Percentiles rank a stretch among this genome's conserved stretches.
These are phyloP conservation scores for Dolichomitus sp. DNA, from an alignment of 2,888 invertebrate species.

Conservation along the genomic window DNA sequence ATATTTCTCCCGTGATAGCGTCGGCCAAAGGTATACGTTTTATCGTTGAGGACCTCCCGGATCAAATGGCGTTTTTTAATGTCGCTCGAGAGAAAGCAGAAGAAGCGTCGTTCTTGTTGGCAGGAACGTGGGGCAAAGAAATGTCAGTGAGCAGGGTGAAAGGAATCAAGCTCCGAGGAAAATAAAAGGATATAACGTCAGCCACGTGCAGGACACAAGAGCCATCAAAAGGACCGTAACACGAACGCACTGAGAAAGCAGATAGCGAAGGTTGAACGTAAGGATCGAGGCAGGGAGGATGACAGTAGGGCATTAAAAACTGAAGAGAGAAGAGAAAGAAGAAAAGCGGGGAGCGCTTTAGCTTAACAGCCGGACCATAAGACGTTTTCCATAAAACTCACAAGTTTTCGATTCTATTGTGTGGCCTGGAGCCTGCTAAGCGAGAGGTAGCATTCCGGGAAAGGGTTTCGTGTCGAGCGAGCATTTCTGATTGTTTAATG, in stretches of 20 bases:
- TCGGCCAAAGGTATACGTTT: background rate
- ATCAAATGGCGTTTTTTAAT: background rate
- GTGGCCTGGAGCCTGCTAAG: slow-evolving; percentile 1
- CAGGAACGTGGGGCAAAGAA: background rate
- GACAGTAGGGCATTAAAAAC: slow-evolving; percentile 42
- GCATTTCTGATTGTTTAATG: slow-evolving; percentile 53
- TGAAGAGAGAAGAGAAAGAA: slow-evolving; percentile 5
- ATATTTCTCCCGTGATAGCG: background rate
- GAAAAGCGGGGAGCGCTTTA: slow-evolving; percentile 22
- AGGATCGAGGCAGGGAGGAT: background rate
- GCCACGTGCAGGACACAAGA: slow-evolving; percentile 24
- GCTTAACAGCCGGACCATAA: slow-evolving; percentile 44
- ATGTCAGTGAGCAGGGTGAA: background rate
- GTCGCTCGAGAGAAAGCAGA: background rate
- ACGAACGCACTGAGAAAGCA: slow-evolving; percentile 24
- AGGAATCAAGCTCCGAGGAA: slow-evolving; percentile 12
- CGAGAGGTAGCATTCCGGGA: slow-evolving; percentile 25
- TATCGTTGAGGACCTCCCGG: background rate
- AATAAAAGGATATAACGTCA: slow-evolving; percentile 25
- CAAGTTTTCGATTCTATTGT: slow-evolving; percentile 51
- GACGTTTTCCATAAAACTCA: slow-evolving; percentile 51
- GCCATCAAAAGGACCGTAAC: slow-evolving; percentile 37
- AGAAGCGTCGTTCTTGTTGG: background rate
- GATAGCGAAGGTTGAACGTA: slow-evolving; percentile 21
- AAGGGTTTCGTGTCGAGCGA: slow-evolving; percentile 20